Percentiles rank a stretch among this genome's conserved stretches.
Evolutionary conservation across 2,797 vertebrate species (phyloP).

Genomic region (Carapus acus): DNA sequence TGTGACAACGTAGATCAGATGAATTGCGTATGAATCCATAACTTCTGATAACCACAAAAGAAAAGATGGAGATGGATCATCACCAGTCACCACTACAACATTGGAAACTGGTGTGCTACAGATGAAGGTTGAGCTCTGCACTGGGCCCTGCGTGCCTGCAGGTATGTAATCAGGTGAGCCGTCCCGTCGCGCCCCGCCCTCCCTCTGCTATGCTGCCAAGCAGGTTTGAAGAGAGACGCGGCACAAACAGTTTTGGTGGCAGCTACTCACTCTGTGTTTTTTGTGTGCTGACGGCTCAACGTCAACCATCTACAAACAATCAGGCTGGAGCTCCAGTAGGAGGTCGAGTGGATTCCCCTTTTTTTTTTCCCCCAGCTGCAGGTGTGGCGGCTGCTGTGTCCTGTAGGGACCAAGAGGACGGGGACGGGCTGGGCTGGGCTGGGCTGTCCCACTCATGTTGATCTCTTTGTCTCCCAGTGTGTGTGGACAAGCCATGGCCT

Average conservation of each 20-base stretch:
- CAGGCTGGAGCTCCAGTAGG: background rate
- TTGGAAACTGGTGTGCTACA: no score
- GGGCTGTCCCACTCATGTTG: background rate
- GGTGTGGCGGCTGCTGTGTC: no score
- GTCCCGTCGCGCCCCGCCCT: slow-evolving; percentile 34
- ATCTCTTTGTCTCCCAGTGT: no score
- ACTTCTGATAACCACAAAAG: no score
- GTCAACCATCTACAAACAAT: background rate
- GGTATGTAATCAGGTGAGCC: background rate
- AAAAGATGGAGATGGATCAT: no score
- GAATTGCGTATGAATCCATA: no score
- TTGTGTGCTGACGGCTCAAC: slow-evolving; percentile 1
- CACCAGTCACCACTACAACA: no score
- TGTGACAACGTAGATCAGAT: no score
- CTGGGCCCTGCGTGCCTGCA: background rate
- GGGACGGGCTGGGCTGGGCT: no score
- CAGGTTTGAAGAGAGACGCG: slow-evolving; percentile 43
- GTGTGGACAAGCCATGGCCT: slow-evolving; percentile 26
- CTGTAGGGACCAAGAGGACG: no score
- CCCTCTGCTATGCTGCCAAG: slow-evolving; percentile 41
- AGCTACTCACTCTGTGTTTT: background rate
- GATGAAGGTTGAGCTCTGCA: background rate
- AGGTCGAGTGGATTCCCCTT: background rate
- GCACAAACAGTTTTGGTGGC: no score
- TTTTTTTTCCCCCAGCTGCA: background rate